Percentiles rank a stretch among this genome's conserved stretches.
phyloP scores from a whole-genome alignment of 2,113 vertebrate species.

The Laticauda colubrina region DNA sequence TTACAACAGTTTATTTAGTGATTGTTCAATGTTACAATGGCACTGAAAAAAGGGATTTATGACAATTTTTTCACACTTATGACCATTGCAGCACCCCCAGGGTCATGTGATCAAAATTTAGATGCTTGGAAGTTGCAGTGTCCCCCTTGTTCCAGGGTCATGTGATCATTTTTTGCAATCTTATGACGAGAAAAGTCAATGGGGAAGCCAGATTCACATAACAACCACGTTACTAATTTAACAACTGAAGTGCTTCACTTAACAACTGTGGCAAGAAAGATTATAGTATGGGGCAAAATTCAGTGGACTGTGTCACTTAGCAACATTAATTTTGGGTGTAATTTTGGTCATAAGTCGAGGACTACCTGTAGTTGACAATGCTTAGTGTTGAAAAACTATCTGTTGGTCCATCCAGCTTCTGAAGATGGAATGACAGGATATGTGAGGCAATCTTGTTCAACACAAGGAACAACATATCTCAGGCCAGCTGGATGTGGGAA shows the following conservation, averaged over 20 bases:
- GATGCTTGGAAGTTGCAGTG: too few relatives aligned
- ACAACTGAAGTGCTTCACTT: too few relatives aligned
- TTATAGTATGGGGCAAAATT: not conserved
- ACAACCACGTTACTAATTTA: too few relatives aligned
- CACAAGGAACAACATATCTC: not conserved
- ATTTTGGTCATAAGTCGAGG: not conserved
- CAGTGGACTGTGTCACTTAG: not conserved
- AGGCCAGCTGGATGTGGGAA: not conserved
- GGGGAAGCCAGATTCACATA: too few relatives aligned
- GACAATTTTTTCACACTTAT: too few relatives aligned
- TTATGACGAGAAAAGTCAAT: too few relatives aligned
- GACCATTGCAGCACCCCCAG: too few relatives aligned
- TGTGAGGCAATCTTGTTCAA: not conserved
- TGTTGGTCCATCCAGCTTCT: not conserved
- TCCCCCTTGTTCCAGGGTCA: too few relatives aligned
- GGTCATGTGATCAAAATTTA: too few relatives aligned
- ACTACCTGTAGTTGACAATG: not conserved
- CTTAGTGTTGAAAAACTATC: not conserved
- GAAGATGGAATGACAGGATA: not conserved
- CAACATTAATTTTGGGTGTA: not conserved
- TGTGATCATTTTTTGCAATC: too few relatives aligned
- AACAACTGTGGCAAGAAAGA: too few relatives aligned
- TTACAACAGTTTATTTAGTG: not conserved
- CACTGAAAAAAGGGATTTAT: too few relatives aligned
- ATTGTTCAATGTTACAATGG: not conserved